Conservation (phyloP, 1,140 invertebrate species). For the Tetraneura akinire region DNA sequence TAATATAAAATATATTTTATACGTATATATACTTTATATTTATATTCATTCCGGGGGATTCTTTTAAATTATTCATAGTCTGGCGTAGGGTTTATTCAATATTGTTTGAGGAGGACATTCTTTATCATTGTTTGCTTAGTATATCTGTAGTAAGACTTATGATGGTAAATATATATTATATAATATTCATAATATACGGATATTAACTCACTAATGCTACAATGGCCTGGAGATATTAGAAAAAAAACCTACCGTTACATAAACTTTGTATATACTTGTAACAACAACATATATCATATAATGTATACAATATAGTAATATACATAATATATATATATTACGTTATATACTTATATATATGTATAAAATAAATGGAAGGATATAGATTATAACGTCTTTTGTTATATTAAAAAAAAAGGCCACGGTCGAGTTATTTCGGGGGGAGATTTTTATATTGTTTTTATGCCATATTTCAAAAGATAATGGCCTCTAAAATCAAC, state of each 20-base stretch:
- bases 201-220: slow-evolving; percentile 22
- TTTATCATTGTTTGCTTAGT: slow-evolving; percentile 27
- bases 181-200: background rate
- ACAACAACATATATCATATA: background rate
- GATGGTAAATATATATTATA: slow-evolving; percentile 18
- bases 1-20: too few species aligned
- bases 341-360: too few species aligned
- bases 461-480: slow-evolving; percentile 36
- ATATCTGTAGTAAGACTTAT: slow-evolving; percentile 11
- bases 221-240: background rate
- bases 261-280: slow-evolving; percentile 37
- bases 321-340: too few species aligned
- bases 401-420: background rate
- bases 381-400: slow-evolving; percentile 33
- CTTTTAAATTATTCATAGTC: slow-evolving; percentile 36
- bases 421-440: slow-evolving; percentile 30
- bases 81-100: slow-evolving; percentile 34
- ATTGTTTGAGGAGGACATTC: slow-evolving; percentile 16
- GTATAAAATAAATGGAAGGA: background rate
- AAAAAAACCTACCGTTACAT: slow-evolving; percentile 24
- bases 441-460: slow-evolving; percentile 41
- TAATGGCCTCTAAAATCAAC: slow-evolving; percentile 40
- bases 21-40: too few species aligned
- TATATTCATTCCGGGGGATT: background rate
- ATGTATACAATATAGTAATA: too few species aligned